phyloP scores from a whole-genome alignment of 2,888 invertebrate genomes.

The Diaperis boleti region DNA sequence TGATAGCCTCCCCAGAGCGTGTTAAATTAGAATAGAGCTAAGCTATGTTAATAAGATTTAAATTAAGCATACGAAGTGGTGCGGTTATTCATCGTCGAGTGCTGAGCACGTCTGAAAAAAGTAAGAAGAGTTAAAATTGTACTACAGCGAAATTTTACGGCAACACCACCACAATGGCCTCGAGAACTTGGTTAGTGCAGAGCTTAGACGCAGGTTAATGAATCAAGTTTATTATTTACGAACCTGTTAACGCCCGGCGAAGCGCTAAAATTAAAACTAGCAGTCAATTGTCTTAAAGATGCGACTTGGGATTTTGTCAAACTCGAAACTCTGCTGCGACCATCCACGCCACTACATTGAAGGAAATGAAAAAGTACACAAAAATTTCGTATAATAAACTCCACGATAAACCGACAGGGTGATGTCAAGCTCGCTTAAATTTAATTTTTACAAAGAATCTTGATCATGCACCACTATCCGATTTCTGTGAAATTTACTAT shows the following conservation, averaged over 20 bases:
- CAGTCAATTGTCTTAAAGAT: conserved; percentile 68
- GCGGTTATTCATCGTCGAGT: conserved; percentile 52
- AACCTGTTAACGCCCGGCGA: conserved; percentile 66
- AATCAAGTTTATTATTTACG: conserved; percentile 48
- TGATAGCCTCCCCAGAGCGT: conserved; percentile 36
- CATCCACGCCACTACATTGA: conserved; percentile 63
- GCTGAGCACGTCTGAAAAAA: conserved; percentile 60
- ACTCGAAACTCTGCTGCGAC: conserved; percentile 70
- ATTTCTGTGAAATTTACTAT: too few species aligned
- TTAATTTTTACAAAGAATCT: too few species aligned
- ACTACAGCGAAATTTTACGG: conserved; percentile 14
- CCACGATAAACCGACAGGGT: conserved; percentile 7
- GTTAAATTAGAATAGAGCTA: conserved; percentile 35
- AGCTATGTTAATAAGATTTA: conserved; percentile 19
- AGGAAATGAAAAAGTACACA: conserved; percentile 30
- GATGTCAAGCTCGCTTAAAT: too few species aligned
- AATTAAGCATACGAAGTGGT: conserved; percentile 57
- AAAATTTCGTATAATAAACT: conserved; percentile 9
- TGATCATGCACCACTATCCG: too few species aligned
- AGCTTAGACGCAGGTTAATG: background rate
- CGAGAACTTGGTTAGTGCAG: conserved; percentile 14
- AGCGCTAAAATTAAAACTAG: conserved; percentile 70
- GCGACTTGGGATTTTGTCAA: conserved; percentile 71
- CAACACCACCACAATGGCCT: conserved; percentile 34
- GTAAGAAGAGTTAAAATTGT: conserved; percentile 28